Evolutionary conservation across 2,888 invertebrate species (phyloP), one percentile per base, ranked within the genome.

Genomic region (Ariolimax columbianus): DNA sequence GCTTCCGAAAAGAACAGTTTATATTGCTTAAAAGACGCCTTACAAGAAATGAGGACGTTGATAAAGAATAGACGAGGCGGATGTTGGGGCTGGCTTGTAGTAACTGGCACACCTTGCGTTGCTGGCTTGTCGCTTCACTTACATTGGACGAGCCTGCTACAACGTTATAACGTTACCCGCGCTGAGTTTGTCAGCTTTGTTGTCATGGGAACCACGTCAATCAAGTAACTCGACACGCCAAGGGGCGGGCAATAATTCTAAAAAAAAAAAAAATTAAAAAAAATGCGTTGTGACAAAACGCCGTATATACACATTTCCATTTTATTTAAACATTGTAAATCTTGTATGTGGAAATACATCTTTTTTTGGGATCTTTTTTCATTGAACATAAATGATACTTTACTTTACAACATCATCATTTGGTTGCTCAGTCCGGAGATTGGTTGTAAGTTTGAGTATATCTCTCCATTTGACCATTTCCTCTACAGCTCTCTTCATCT

Each of bases 171-270:
- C 75, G 82, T 82, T 82, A 75, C 82, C 72, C 59, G 40, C 73
- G 55, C 33, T 63, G 82, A 40, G 59, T 72, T 68, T 66, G 63
- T 26, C 30, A 91, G 90, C 90, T 90, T 90, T 90, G 90, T 92
- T 90, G 84, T 91, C 87, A 91, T 91, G 88, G 91, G 88, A 90
- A 92, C 92, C 59, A 87, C 88, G 92, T 91, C 92, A 92, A 91
- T 92, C 92, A 92, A 83, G 86, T 88, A 91, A 92, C 91, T 86
- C 81, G 89, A 91, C 88, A 89, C 88, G 86, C 77, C 66, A 82
- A 86, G 85, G 88, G 92, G 92, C 91, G 92, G 83, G 77, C 77
- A 40, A 78, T 81, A 14, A 26, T 77, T n/a, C 17, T 19, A 36
- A 30, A 6, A 14, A 11, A 17, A 66, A 17, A 68, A 17, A 36